phyloP scores from a whole-genome alignment of 2,888 invertebrate species.

The Masnerella sp. region DNA sequence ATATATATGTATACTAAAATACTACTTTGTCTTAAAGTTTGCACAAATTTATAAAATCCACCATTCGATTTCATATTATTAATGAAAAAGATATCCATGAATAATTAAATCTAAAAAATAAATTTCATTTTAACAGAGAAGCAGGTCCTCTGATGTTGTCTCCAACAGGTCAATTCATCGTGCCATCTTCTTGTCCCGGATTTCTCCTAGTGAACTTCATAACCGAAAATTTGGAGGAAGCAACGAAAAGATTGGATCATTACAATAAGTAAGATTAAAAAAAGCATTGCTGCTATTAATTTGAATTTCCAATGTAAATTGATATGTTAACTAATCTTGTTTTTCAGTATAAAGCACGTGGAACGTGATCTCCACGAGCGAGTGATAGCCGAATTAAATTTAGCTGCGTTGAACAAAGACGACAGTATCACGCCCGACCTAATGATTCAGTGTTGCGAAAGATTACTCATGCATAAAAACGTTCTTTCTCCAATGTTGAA shows the following conservation, averaged over 20 bases:
- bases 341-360: constrained; percentile 87
- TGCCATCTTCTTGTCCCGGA: constrained; percentile 94
- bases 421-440: constrained; percentile 93
- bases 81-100: too few species aligned
- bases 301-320: background rate
- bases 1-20: too few species aligned
- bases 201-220: constrained; percentile 91
- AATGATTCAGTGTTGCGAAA: constrained; percentile 91
- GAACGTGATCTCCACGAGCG: constrained; percentile 86
- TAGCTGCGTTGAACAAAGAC: constrained; percentile 89
- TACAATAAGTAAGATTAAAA: constrained; percentile 84
- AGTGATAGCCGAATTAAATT: constrained; percentile 83
- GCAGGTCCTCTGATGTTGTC: constrained; percentile 96
- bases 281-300: background rate
- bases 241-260: constrained; percentile 84
- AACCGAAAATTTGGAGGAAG: constrained; percentile 86
- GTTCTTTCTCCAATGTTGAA: constrained; percentile 79
- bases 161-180: constrained; percentile 95
- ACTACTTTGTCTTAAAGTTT: too few species aligned
- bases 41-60: too few species aligned
- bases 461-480: constrained; percentile 81
- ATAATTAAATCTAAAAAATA: constrained; percentile 46
- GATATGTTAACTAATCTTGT: background rate
- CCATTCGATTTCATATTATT: too few species aligned
- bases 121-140: constrained; percentile 82